Conservation (phyloP, 2,888 invertebrate species). For the Agriopis leucophaearia region DNA sequence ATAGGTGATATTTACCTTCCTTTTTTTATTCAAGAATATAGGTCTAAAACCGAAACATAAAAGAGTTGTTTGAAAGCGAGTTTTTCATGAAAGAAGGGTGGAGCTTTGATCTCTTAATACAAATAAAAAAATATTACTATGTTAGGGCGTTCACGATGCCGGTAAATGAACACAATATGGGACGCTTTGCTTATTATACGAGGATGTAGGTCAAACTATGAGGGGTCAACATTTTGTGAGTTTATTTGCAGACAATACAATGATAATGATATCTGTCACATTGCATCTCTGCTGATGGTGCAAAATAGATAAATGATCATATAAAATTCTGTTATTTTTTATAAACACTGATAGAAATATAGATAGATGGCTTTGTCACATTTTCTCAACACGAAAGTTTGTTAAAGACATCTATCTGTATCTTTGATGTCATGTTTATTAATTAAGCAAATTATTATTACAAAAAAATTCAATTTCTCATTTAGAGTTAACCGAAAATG, state of each 20-base stretch:
- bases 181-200: not conserved
- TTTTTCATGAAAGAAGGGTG: not conserved
- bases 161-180: conserved; percentile 6
- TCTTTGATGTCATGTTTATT: no score
- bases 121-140: conserved; percentile 3
- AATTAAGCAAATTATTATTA: no score
- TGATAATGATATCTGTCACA: not conserved
- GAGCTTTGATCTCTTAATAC: not conserved
- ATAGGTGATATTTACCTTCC: not conserved
- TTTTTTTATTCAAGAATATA: not conserved
- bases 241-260: not conserved
- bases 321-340: no score
- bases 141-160: not conserved
- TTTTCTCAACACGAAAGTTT: no score
- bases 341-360: no score
- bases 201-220: conserved; percentile 3
- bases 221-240: not conserved
- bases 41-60: not conserved
- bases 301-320: not conserved
- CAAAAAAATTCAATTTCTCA: no score
- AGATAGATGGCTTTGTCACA: no score
- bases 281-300: not conserved
- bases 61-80: not conserved
- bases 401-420: no score
- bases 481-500: no score